These are phyloP conservation scores for Petrocephalus zakoni DNA, from an alignment of 2,113 vertebrate genomes.

Conservation along the genomic window DNA sequence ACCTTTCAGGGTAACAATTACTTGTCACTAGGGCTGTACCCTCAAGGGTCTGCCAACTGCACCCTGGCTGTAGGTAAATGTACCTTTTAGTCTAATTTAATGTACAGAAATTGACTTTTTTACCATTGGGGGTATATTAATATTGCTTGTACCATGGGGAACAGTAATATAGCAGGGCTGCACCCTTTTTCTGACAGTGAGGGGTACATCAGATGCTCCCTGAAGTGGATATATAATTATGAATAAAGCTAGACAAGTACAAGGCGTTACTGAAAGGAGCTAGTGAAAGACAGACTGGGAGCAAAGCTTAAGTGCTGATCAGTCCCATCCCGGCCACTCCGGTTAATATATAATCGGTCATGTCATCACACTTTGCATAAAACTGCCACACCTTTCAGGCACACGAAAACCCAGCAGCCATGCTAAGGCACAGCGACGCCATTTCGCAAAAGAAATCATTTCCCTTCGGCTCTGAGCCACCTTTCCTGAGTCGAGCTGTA, in stretches of 20 bases:
- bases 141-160: background rate
- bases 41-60: background rate
- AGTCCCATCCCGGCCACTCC: background rate
- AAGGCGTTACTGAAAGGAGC: background rate
- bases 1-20: background rate
- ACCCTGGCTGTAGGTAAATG: background rate
- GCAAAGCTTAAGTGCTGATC: background rate
- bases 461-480: background rate
- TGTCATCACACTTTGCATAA: background rate
- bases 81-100: background rate
- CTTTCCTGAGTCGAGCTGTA: background rate
- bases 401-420: background rate
- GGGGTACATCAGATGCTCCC: background rate
- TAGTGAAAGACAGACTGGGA: background rate
- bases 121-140: background rate
- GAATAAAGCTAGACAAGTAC: background rate
- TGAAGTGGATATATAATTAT: background rate
- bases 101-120: background rate
- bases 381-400: background rate
- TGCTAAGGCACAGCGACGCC: background rate
- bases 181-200: background rate
- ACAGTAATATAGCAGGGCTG: background rate
- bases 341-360: background rate
- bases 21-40: background rate
- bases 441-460: background rate